Evolutionary conservation across 2,888 invertebrate genomes (phyloP).

Genomic region (Penaeus monodon): DNA sequence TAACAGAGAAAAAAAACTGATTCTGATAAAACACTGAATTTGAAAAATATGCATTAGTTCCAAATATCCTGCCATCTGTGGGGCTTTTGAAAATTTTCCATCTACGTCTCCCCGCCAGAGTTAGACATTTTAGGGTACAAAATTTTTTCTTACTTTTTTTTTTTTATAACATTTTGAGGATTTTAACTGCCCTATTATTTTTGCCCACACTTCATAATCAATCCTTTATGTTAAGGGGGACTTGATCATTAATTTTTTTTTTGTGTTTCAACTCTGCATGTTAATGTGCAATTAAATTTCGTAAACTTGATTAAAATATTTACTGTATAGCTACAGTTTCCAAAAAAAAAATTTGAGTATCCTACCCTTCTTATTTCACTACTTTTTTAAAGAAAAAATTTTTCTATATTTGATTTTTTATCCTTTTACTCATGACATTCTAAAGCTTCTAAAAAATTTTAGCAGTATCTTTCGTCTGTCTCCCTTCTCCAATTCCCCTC

Average conservation of each 20-base stretch:
- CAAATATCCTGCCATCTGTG: no score
- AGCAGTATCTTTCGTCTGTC: no score
- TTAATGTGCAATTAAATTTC: conserved; percentile 20
- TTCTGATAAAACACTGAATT: no score
- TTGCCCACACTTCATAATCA: conserved; percentile 19
- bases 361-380: conserved; percentile 49
- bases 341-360: conserved; percentile 40
- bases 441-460: no score
- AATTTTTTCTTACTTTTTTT: conserved; percentile 2
- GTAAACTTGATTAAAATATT: conserved; percentile 1
- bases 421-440: no score
- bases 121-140: conserved; percentile 7
- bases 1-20: no score
- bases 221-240: conserved; percentile 6
- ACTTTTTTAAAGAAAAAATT: conserved; percentile 53
- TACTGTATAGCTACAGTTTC: conserved; percentile 28
- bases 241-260: not conserved
- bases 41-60: no score
- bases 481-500: no score
- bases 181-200: conserved; percentile 26
- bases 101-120: conserved; percentile 16
- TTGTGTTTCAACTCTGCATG: conserved; percentile 4
- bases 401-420: conserved; percentile 9
- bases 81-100: not conserved
- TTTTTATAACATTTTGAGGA: conserved; percentile 20